Percentiles rank a stretch among this genome's conserved stretches.
Evolutionary conservation across 2,888 invertebrate genomes (phyloP).

Genomic region (Drepana falcataria): DNA sequence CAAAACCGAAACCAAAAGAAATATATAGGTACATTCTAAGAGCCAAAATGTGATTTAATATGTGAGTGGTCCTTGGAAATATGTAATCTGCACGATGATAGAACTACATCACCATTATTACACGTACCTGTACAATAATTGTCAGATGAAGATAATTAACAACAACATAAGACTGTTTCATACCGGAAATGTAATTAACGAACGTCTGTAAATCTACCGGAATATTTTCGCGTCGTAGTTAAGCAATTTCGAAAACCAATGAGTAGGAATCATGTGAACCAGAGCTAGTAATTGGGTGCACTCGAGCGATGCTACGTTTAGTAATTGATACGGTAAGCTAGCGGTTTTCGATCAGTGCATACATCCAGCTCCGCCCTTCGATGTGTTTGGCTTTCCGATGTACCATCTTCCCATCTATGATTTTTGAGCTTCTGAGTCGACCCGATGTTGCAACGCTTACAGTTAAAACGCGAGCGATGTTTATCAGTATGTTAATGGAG

Average conservation of each 20-base stretch:
- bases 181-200: not conserved
- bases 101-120: too few relatives aligned
- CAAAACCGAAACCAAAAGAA: too few relatives aligned
- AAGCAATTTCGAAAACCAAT: slow-evolving; percentile 44
- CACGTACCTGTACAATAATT: too few relatives aligned
- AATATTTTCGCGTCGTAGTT: slow-evolving; percentile 11
- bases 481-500: slow-evolving; percentile 54
- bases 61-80: too few relatives aligned
- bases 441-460: slow-evolving; percentile 62
- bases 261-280: slow-evolving; percentile 69
- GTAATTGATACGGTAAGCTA: slow-evolving; percentile 73
- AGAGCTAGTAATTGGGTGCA: slow-evolving; percentile 72
- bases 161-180: not conserved
- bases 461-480: slow-evolving; percentile 50
- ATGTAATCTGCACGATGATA: too few relatives aligned
- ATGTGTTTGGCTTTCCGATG: slow-evolving; percentile 37
- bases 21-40: too few relatives aligned
- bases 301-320: slow-evolving; percentile 49
- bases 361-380: slow-evolving; percentile 53
- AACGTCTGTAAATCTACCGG: not conserved
- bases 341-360: slow-evolving; percentile 61
- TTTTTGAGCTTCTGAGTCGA: slow-evolving; percentile 36
- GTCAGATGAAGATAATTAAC: too few relatives aligned
- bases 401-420: slow-evolving; percentile 28
- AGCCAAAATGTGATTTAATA: too few relatives aligned